phyloP scores from a whole-genome alignment of 2,888 invertebrate species.

The Cecidostiba fungosa region DNA sequence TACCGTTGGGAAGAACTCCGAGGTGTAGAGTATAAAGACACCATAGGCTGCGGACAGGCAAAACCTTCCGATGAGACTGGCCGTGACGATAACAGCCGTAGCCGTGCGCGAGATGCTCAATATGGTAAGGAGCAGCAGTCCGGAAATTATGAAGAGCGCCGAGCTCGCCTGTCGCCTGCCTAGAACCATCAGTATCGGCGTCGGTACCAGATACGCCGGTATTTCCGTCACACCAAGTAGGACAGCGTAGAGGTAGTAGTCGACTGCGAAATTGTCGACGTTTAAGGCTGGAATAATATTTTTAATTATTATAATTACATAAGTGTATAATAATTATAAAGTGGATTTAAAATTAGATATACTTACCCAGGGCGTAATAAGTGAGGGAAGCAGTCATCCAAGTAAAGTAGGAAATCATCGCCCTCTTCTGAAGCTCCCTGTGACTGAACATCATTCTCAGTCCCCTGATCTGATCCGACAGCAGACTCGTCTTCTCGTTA shows the following conservation, averaged over 20 bases:
- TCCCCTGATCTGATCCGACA: constrained; percentile 65
- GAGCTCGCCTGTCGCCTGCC: constrained; percentile 81
- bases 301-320: constrained; percentile 65
- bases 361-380: constrained; percentile 72
- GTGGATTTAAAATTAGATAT: constrained; percentile 73
- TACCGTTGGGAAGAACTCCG: constrained; percentile 84
- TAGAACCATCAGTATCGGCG: constrained; percentile 80
- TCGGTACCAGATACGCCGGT: constrained; percentile 82
- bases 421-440: constrained; percentile 68
- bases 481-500: constrained; percentile 11
- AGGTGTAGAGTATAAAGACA: constrained; percentile 83
- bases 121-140: constrained; percentile 80
- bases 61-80: constrained; percentile 82
- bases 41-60: constrained; percentile 83
- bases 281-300: constrained; percentile 79
- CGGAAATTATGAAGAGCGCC: constrained; percentile 80
- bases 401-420: constrained; percentile 70
- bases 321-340: too few relatives aligned
- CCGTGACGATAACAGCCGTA: constrained; percentile 71
- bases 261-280: constrained; percentile 81
- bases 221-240: constrained; percentile 82
- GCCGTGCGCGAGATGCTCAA: constrained; percentile 73
- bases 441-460: constrained; percentile 68
- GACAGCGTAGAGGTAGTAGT: constrained; percentile 81
- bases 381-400: constrained; percentile 73